Evolutionary conservation across 2,113 vertebrate genomes (phyloP).

Genomic region (Vicugna pacos): DNA sequence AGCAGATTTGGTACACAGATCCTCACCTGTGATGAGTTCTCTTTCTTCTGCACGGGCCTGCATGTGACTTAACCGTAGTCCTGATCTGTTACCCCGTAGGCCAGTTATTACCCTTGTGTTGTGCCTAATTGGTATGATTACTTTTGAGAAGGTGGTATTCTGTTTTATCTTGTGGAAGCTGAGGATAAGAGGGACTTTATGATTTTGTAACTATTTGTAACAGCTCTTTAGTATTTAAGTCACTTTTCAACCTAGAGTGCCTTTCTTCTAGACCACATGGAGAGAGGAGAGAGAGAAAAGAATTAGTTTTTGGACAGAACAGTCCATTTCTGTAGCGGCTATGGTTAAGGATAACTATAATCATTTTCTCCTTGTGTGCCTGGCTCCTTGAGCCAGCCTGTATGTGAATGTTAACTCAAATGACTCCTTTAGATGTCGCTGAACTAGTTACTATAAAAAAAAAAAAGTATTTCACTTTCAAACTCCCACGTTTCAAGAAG

Average conservation of each 20-base stretch:
- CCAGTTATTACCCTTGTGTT: not conserved
- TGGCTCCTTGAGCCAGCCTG: slow-evolving; percentile 56
- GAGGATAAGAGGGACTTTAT: slow-evolving; percentile 3
- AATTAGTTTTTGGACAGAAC: slow-evolving; percentile 19
- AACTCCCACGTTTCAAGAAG: slow-evolving; percentile 65
- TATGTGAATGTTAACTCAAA: slow-evolving; percentile 57
- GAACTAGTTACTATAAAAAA: slow-evolving; percentile 64
- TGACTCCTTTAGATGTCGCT: slow-evolving; percentile 51
- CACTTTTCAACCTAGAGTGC: not conserved
- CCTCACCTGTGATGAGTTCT: not conserved
- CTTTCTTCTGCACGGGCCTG: not conserved
- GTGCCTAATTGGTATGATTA: not conserved
- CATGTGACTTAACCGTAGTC: not conserved
- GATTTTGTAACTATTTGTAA: slow-evolving; percentile 21
- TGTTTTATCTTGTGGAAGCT: slow-evolving; percentile 48
- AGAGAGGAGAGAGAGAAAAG: not conserved
- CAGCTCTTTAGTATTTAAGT: not conserved
- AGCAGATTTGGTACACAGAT: not conserved
- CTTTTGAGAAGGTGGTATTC: not conserved
- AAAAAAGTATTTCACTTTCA: slow-evolving; percentile 76
- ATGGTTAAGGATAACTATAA: slow-evolving; percentile 9
- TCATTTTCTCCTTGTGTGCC: slow-evolving; percentile 31
- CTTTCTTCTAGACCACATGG: not conserved
- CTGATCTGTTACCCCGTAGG: not conserved
- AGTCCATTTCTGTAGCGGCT: not conserved